Conservation (phyloP, 1,140 invertebrate species). For the Brachionus asplanchnoidis region DNA sequence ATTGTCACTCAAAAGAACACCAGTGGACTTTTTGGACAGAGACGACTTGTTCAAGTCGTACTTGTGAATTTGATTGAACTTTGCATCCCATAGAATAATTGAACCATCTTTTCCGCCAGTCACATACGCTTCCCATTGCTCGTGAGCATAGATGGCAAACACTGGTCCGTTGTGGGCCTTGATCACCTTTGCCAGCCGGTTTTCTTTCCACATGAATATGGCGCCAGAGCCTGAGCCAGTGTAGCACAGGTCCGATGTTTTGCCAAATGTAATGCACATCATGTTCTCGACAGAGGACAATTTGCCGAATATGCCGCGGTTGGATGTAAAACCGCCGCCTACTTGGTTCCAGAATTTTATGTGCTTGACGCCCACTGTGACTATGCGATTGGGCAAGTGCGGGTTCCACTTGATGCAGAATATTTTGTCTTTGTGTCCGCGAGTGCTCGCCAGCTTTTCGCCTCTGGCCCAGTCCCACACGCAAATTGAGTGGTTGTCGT, state of each 20-base stretch:
- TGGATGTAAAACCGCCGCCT: slow-evolving; percentile 56
- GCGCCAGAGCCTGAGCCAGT: slow-evolving; percentile 54
- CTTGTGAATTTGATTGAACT: slow-evolving; percentile 54
- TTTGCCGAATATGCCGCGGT: slow-evolving; percentile 55
- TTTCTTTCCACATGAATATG: slow-evolving; percentile 54
- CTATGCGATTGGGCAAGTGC: slow-evolving; percentile 50
- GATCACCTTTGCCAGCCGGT: slow-evolving; percentile 49
- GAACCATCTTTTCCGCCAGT: slow-evolving; percentile 58
- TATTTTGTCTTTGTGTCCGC: slow-evolving; percentile 58
- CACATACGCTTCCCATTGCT: slow-evolving; percentile 56
- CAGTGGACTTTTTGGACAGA: slow-evolving; percentile 47
- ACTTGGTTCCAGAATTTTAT: slow-evolving; percentile 58
- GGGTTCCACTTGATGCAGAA: slow-evolving; percentile 58
- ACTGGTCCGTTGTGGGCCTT: slow-evolving; percentile 57
- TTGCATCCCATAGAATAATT: slow-evolving; percentile 54
- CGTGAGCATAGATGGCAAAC: slow-evolving; percentile 56
- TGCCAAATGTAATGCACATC: slow-evolving; percentile 55
- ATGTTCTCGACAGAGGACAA: slow-evolving; percentile 49
- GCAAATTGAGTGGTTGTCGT: slow-evolving; percentile 56
- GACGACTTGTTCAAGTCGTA: slow-evolving; percentile 51
- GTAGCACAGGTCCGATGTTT: slow-evolving; percentile 51
- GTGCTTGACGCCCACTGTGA: slow-evolving; percentile 57
- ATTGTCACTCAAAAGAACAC: slow-evolving; percentile 49
- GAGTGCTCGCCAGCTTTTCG: slow-evolving; percentile 54
- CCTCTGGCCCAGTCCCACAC: slow-evolving; percentile 59